Base-by-base conservation (phyloP, 2,797 vertebrate genomes). In the Acanthurus tractus region DNA sequence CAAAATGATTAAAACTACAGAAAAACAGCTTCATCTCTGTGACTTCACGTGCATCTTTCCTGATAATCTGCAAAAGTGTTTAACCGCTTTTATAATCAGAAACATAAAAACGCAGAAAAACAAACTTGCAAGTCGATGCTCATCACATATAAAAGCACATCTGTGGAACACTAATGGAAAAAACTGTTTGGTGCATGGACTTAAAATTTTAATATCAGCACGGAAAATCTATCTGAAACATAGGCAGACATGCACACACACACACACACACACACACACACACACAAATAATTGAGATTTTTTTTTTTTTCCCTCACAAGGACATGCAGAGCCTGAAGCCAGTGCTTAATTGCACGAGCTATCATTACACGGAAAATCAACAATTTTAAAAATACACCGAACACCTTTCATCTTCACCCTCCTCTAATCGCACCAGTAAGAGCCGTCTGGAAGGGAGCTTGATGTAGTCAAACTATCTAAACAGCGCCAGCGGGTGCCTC, bases 341-440 rank as follows among this genome's bases (percentile, higher is more conserved):
- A 94, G 88, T 54, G 77, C 90, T 95, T 95, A 95, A 95, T 95
- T 95, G 93, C 94, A 88, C 69, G 81, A 92, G 94, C 93, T 94
- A 94, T 95, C 94, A 95, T 96, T 94, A 95, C 92, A 89, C 54
- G 88, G 92, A 95, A 95, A 95, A 94, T 95, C 94, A 94, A 95
- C 94, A 94, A 94, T 95, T 95, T 95, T 94, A 94, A 95, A 96
- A 95, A 95, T 94, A 94, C 93, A 95, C 94, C 68, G 92, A 95
- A 92, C 92, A 94, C 90, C 93, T 95, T 96, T 95, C 93, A 95
- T 95, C 92, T 94, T 91, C 94, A 86, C 78, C 87, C 86, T 84
- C 84, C 87, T 92, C 91, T 94, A 95, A 95, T 94, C 86, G 94
- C 88, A 91, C 89, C 92, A 92, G 93, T 94, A 94, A 94, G 93